Percentiles rank a stretch among this genome's conserved stretches.
These are phyloP conservation scores for Drosophila hamatofila DNA, from an alignment of 2,888 invertebrate species.

Conservation along the genomic window DNA sequence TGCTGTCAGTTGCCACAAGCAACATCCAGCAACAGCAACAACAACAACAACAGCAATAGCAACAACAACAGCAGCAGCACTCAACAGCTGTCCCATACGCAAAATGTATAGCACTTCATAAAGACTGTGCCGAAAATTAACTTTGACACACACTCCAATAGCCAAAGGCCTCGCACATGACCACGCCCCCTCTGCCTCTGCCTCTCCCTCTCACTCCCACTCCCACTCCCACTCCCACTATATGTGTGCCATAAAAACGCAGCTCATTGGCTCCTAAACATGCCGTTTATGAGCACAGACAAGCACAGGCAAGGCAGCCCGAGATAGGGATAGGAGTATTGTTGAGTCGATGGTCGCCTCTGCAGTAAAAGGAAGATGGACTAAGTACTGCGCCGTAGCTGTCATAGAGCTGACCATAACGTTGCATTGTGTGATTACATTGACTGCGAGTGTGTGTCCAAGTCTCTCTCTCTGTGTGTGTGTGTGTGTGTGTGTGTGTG, in stretches of 20 bases:
- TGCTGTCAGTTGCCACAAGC: conserved; percentile 22
- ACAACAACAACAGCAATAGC: conserved; percentile 3
- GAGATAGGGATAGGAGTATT: neutral
- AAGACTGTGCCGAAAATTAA: conserved; percentile 63
- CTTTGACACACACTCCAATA: conserved; percentile 55
- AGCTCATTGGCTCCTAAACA: conserved; percentile 71
- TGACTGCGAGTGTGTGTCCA: conserved; percentile 6
- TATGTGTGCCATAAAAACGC: conserved; percentile 58
- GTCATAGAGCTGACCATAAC: conserved; percentile 53
- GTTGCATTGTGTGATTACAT: conserved; percentile 45
- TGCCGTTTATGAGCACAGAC: conserved; percentile 50
- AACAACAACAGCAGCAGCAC: conserved; percentile 14
- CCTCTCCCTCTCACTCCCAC: neutral
- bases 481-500: neutral
- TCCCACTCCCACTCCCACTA: neutral
- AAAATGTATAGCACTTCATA: conserved; percentile 48
- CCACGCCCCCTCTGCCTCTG: neutral
- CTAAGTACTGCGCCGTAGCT: conserved; percentile 54
- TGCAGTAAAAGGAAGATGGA: conserved; percentile 46
- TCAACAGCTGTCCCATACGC: conserved; percentile 26
- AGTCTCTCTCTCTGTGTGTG: conserved; percentile 8
- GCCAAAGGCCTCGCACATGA: conserved; percentile 7
- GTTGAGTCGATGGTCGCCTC: neutral
- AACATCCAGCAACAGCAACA: conserved; percentile 5
- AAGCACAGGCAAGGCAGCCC: conserved; percentile 3